These are phyloP conservation scores for Ceramica pisi DNA, from an alignment of 2,888 invertebrate genomes.

Conservation along the genomic window DNA sequence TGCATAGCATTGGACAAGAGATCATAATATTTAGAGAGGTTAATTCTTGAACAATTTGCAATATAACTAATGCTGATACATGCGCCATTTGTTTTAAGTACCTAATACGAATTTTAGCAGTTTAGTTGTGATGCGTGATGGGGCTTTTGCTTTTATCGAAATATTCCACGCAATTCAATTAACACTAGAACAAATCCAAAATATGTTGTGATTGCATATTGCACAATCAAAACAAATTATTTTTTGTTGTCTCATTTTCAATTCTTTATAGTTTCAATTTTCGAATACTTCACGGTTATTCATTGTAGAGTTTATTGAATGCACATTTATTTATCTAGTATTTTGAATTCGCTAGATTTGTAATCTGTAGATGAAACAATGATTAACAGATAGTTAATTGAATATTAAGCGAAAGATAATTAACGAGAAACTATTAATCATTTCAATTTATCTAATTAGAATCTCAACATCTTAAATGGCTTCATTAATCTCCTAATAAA, in stretches of 20 bases:
- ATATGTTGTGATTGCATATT: conserved; percentile 12
- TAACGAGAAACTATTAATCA: neutral
- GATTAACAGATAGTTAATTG: neutral
- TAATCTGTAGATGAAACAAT: too few species aligned
- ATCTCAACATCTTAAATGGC: conserved; percentile 6
- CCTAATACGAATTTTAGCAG: too few species aligned
- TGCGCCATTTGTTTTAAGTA: too few species aligned
- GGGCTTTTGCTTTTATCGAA: neutral
- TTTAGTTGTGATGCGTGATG: too few species aligned
- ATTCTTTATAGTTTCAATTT: conserved; percentile 19
- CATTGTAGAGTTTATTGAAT: conserved; percentile 7
- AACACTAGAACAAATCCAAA: neutral
- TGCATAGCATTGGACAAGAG: too few species aligned
- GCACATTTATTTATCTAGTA: too few species aligned
- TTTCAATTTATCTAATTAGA: neutral
- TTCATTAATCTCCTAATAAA: conserved; percentile 12
- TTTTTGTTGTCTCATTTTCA: neutral
- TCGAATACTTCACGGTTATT: neutral
- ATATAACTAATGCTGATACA: too few species aligned
- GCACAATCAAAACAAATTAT: conserved; percentile 6
- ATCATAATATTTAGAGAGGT: too few species aligned
- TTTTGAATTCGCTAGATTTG: too few species aligned
- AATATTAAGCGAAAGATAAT: neutral
- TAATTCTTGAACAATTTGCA: too few species aligned
- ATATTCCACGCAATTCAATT: neutral